Evolutionary conservation across 2,113 vertebrate genomes (phyloP).

Genomic region (Tyto alba): DNA sequence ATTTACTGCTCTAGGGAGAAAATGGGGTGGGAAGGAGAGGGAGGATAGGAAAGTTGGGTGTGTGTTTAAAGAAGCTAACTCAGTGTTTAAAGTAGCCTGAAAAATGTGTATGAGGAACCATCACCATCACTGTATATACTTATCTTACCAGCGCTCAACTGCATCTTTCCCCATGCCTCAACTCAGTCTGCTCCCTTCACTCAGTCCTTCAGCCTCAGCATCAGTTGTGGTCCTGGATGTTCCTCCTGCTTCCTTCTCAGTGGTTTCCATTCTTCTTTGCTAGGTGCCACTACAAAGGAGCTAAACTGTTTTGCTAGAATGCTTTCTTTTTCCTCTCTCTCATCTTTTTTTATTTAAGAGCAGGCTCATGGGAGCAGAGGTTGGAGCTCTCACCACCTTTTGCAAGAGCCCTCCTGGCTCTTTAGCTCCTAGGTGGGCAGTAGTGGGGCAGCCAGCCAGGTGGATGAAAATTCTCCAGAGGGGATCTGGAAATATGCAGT

Average conservation of each 20-base stretch:
- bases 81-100: neutral
- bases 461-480: neutral
- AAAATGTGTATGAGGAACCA: neutral
- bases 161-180: neutral
- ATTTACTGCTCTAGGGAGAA: neutral
- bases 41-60: neutral
- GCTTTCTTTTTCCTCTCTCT: neutral
- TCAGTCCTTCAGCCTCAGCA: neutral
- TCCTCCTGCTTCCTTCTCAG: neutral
- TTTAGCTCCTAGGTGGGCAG: neutral
- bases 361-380: neutral
- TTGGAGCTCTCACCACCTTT: neutral
- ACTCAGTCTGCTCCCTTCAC: neutral
- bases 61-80: neutral
- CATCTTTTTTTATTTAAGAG: neutral
- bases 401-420: neutral
- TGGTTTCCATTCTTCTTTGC: neutral
- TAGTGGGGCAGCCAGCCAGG: neutral
- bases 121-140: neutral
- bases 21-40: rapidly evolving
- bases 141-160: neutral
- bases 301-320: neutral
- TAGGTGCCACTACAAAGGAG: rapidly evolving
- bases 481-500: neutral
- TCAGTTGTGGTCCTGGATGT: neutral